These are phyloP conservation scores for Patella ulyssiponensis DNA, from an alignment of 2,888 invertebrate species.

Conservation along the genomic window DNA sequence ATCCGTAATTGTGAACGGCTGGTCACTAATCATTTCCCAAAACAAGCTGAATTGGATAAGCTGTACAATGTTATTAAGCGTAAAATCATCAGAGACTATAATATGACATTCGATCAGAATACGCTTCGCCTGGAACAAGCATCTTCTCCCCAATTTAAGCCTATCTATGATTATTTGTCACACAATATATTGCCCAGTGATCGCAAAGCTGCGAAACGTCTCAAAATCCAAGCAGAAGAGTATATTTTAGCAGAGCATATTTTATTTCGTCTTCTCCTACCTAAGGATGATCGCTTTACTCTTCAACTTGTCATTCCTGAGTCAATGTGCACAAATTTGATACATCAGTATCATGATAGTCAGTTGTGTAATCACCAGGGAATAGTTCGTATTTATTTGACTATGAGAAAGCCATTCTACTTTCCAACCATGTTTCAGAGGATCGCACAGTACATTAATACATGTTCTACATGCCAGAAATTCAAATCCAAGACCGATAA, in stretches of 20 bases:
- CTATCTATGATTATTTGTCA: background rate
- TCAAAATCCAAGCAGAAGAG: background rate
- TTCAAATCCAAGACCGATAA: background rate
- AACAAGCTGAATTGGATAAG: background rate
- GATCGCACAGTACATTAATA: background rate
- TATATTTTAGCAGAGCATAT: background rate
- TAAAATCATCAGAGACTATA: background rate
- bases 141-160: slow-evolving; percentile 2
- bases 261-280: background rate
- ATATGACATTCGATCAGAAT: background rate
- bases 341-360: background rate
- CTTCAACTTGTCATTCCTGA: background rate
- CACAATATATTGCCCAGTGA: background rate
- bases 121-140: background rate
- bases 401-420: background rate
- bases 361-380: background rate
- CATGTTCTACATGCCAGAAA: background rate
- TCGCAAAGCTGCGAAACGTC: background rate
- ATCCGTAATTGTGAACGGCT: background rate
- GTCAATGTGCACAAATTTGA: background rate
- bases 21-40: background rate
- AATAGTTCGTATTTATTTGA: background rate
- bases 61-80: background rate
- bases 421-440: background rate
- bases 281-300: background rate